Base-by-base conservation (phyloP, 2,888 invertebrate genomes). In the Chaetogeoica ovagalla region DNA sequence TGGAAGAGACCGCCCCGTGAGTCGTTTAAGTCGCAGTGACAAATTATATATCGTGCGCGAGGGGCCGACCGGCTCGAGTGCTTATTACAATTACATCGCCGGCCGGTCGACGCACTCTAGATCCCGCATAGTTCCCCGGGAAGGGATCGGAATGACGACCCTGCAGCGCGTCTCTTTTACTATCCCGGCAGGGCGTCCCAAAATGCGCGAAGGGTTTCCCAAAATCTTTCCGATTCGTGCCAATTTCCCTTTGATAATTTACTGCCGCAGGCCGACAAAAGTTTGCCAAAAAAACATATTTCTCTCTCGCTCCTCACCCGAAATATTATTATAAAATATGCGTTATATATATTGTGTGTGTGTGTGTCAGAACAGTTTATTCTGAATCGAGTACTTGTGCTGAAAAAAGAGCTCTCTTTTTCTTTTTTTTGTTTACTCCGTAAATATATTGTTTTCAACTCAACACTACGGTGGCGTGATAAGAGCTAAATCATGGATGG, bases 71-170 rank as follows among this genome's bases (percentile, higher is more conserved):
- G 13, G 71, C 79, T 63, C 79, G 79, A 79, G 70, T 79, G 63
- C 79, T 79, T 63, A 79, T 79, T 79, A 79, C 79, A 79, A 79
- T 79, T 79, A 70, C 79, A 63, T 79, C 79, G 63, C 70, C 71
- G 39, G 62, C 11, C 23, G 37, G 30, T 30, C 48, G 23, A 63
- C 70, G 23, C 55, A 62, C 70, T 79, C 79, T 39, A 79, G 71
- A 79, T 79, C 79, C 70, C 79, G 63, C 15, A 79, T 23, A 39
- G 79, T 65, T 71, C 79, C 79, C 62, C 71, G 23, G 30, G 39
- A 79, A 63, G 79, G 77, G 71, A 71, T 79, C 63, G 71, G 9
- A 63, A 79, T 30, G 4, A 79, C 79, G 60, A 70, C 79, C 71
- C 62, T 4, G 30, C 30, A 21, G 52, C 37, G 52, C 37, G 66